These are phyloP conservation scores for Clupea harengus DNA, from an alignment of 2,113 vertebrate species.

Conservation along the genomic window DNA sequence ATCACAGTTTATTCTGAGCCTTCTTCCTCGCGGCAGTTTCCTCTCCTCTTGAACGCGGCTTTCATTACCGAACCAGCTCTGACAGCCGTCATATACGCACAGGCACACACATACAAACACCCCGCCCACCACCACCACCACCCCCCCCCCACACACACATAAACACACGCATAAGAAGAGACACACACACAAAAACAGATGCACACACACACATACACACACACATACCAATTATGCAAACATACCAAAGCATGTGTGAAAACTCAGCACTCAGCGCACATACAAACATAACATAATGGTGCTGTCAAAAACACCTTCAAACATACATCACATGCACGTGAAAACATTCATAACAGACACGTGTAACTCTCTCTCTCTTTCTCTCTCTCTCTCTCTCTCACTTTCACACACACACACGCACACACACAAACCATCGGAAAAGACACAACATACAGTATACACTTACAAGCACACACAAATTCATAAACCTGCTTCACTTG, in stretches of 20 bases:
- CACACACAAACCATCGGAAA: neutral
- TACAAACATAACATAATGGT: neutral
- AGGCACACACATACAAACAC: neutral
- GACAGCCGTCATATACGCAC: constrained; percentile 55
- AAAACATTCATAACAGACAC: neutral
- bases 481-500: neutral
- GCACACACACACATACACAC: neutral
- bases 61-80: constrained; percentile 59
- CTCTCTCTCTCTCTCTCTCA: neutral
- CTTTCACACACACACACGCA: neutral
- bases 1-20: constrained; percentile 61
- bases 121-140: too few relatives aligned
- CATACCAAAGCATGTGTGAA: neutral
- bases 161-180: neutral
- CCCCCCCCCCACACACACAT: neutral
- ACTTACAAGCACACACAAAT: neutral
- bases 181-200: neutral
- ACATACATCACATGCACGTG: neutral
- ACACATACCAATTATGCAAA: neutral
- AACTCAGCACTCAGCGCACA: neutral
- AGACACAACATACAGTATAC: neutral
- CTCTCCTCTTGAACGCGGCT: constrained; percentile 59
- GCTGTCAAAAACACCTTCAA: neutral
- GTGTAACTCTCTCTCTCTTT: neutral
- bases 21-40: constrained; percentile 54